Evolutionary conservation across 2,888 invertebrate genomes (phyloP).

Genomic region (Drosophila emarginata): DNA sequence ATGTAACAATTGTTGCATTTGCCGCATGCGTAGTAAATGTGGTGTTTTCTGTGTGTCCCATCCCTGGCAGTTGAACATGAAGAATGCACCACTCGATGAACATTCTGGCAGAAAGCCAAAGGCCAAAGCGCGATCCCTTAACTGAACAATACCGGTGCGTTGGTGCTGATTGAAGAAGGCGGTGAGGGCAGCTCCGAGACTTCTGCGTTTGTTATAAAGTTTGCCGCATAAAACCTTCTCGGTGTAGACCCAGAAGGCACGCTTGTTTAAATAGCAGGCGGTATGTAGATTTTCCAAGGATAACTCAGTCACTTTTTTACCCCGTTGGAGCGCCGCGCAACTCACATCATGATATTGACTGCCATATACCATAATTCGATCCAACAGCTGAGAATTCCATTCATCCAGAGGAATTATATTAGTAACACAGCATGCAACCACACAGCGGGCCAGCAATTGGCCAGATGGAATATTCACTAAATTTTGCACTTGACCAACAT

Average conservation of each 20-base stretch:
- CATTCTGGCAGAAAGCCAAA: constrained; percentile 82
- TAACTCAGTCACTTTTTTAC: constrained; percentile 84
- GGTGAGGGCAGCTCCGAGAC: constrained; percentile 85
- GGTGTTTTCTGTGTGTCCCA: constrained; percentile 84
- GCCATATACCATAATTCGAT: constrained; percentile 85
- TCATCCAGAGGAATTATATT: constrained; percentile 84
- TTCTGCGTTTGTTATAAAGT: constrained; percentile 85
- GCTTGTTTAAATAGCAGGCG: constrained; percentile 83
- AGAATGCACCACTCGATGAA: constrained; percentile 84
- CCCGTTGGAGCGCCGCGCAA: constrained; percentile 81
- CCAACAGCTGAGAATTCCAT: constrained; percentile 85
- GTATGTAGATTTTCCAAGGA: constrained; percentile 84
- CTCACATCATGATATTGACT: constrained; percentile 84
- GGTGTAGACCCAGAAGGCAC: constrained; percentile 84
- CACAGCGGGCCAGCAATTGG: constrained; percentile 86
- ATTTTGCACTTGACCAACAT: not conserved
- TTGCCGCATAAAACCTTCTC: constrained; percentile 85
- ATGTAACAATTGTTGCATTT: constrained; percentile 85
- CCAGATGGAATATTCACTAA: constrained; percentile 4
- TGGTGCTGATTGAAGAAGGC: constrained; percentile 84
- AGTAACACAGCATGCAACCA: constrained; percentile 85
- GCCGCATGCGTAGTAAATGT: constrained; percentile 85
- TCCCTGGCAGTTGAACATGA: constrained; percentile 86
- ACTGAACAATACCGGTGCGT: constrained; percentile 84
- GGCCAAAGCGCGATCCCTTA: constrained; percentile 83